Evolutionary conservation across 2,113 vertebrate species (phyloP).

Genomic region (Cyphomyrus discorhynchus): DNA sequence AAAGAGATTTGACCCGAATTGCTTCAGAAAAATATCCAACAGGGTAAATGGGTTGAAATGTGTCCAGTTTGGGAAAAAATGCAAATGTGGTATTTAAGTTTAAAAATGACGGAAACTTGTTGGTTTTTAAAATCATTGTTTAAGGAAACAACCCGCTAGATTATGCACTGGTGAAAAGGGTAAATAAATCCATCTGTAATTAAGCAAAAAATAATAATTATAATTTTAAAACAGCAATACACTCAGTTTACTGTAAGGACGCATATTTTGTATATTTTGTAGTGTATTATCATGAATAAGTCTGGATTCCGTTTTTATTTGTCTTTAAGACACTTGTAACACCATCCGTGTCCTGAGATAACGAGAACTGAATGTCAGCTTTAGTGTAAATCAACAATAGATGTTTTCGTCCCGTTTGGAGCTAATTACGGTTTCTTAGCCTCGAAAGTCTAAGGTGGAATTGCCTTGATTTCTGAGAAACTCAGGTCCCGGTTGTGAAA

Average conservation of each 20-base stretch:
- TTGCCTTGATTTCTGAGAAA: neutral
- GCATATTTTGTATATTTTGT: neutral
- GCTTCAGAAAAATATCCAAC: neutral
- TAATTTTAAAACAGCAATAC: neutral
- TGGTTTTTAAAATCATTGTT: neutral
- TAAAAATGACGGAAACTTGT: neutral
- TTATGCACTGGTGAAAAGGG: neutral
- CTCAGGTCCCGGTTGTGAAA: neutral
- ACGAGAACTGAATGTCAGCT: neutral
- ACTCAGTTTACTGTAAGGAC: neutral
- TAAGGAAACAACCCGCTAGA: neutral
- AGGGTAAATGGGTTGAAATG: neutral
- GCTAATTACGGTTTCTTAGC: neutral
- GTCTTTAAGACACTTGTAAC: neutral
- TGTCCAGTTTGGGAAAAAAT: neutral
- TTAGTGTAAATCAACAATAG: neutral
- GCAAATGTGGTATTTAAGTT: neutral
- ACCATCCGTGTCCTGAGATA: neutral
- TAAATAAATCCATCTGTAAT: neutral
- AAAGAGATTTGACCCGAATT: neutral
- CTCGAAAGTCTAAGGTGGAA: neutral
- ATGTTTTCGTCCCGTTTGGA: neutral
- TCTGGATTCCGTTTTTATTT: neutral
- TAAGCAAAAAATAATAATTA: neutral
- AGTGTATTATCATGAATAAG: neutral